phyloP scores from a whole-genome alignment of 1,140 invertebrate genomes.

The Tetragonula clypearis region DNA sequence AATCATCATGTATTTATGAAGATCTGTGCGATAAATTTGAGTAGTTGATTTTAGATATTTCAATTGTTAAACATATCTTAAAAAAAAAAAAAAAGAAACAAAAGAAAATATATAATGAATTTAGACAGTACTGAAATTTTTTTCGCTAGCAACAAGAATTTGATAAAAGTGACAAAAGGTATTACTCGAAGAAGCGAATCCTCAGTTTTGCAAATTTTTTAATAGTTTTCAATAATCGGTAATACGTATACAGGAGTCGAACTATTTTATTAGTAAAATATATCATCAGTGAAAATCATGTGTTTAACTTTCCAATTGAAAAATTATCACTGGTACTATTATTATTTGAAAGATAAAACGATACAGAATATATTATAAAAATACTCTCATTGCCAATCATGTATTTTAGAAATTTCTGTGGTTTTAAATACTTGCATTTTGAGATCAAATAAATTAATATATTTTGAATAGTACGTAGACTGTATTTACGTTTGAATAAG shows the following conservation, averaged over 20 bases:
- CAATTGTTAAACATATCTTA: slow-evolving; percentile 54
- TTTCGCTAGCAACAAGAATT: slow-evolving; percentile 15
- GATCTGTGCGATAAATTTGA: slow-evolving; percentile 35
- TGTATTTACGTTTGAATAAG: slow-evolving; percentile 54
- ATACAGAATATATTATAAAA: slow-evolving; percentile 47
- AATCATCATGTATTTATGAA: slow-evolving; percentile 43
- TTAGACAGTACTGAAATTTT: not conserved
- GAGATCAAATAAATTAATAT: slow-evolving; percentile 37
- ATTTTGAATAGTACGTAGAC: slow-evolving; percentile 54
- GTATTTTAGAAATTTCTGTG: slow-evolving; percentile 45
- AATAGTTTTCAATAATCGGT: slow-evolving; percentile 20
- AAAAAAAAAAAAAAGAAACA: not conserved
- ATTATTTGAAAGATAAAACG: slow-evolving; percentile 42
- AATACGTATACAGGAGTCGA: slow-evolving; percentile 39
- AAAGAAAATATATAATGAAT: not conserved
- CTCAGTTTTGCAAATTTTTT: not conserved
- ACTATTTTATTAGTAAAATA: slow-evolving; percentile 56
- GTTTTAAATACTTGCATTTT: slow-evolving; percentile 37
- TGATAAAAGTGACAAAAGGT: not conserved
- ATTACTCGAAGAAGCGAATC: slow-evolving; percentile 21
- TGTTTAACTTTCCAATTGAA: slow-evolving; percentile 42
- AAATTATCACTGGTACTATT: slow-evolving; percentile 25
- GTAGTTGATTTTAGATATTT: slow-evolving; percentile 37
- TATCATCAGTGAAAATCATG: slow-evolving; percentile 51
- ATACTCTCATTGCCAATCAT: slow-evolving; percentile 31